Conservation (phyloP, 2,113 vertebrate species). For the Cyphomyrus plagiostoma region DNA sequence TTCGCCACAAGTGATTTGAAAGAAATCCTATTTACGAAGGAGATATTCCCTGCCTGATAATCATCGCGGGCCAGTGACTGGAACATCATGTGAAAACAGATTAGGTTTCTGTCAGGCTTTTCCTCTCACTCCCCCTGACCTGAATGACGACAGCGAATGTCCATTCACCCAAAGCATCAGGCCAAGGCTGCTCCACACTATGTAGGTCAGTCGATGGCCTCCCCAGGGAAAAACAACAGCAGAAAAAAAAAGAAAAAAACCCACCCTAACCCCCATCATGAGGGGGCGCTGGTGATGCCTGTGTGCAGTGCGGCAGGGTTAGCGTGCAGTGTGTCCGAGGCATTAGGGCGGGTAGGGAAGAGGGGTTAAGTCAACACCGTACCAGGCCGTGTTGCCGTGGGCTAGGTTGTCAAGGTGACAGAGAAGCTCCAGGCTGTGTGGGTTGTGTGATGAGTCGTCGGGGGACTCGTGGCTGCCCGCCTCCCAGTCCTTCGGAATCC, state of each 20-base stretch:
- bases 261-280: conserved; percentile 13
- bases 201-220: conserved; percentile 48
- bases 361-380: conserved; percentile 58
- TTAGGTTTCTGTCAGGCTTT: conserved; percentile 45
- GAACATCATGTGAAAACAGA: conserved; percentile 41
- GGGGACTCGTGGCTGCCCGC: conserved; percentile 89
- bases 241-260: conserved; percentile 19
- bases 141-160: conserved; percentile 45
- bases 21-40: conserved; percentile 23
- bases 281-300: neutral
- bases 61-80: conserved; percentile 42
- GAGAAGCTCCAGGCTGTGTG: conserved; percentile 92
- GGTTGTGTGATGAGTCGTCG: conserved; percentile 88
- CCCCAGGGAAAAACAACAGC: conserved; percentile 22
- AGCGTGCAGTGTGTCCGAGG: neutral
- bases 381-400: conserved; percentile 86
- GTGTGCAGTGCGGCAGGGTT: neutral
- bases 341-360: neutral
- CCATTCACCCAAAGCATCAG: conserved; percentile 43
- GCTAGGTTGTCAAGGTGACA: conserved; percentile 88
- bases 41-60: conserved; percentile 34
- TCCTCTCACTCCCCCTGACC: conserved; percentile 28
- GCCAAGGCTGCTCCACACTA: conserved; percentile 32
- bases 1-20: conserved; percentile 17
- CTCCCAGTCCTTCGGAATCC: conserved; percentile 93